phyloP scores from a whole-genome alignment of 2,888 invertebrate species.

The Helleia helle region DNA sequence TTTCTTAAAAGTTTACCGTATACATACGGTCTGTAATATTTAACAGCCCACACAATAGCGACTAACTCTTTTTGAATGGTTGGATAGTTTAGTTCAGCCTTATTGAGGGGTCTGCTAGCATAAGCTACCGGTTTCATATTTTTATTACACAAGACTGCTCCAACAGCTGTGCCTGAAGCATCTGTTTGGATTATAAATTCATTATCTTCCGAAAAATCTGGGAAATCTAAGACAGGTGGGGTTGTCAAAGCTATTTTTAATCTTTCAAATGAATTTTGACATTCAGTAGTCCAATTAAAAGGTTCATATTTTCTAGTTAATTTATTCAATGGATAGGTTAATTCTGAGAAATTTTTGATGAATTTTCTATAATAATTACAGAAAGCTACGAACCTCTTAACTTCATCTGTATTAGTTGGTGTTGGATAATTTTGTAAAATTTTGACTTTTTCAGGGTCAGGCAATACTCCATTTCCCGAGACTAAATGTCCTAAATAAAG shows the following conservation, averaged over 20 bases:
- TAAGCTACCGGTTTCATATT: background rate
- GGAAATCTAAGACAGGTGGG: constrained; percentile 20
- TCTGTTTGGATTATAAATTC: constrained; percentile 20
- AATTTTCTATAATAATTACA: constrained; percentile 15
- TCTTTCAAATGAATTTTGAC: constrained; percentile 17
- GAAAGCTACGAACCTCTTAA: constrained; percentile 17
- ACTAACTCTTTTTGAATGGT: background rate
- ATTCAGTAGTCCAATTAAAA: constrained; percentile 19
- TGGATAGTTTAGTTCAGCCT: background rate
- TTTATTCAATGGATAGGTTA: constrained; percentile 18
- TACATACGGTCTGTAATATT: background rate
- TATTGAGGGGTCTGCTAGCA: background rate
- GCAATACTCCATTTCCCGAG: constrained; percentile 12
- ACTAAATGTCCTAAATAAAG: constrained; percentile 15
- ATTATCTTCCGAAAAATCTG: constrained; percentile 17
- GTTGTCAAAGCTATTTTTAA: constrained; percentile 16
- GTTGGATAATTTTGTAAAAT: constrained; percentile 17
- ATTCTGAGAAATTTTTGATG: constrained; percentile 15
- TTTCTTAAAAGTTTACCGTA: constrained; percentile 15
- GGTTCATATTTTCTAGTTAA: constrained; percentile 16
- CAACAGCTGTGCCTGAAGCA: constrained; percentile 11
- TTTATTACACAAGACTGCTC: background rate
- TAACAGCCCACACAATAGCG: background rate
- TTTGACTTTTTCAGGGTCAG: constrained; percentile 15
- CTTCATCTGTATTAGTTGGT: constrained; percentile 16